Percentiles rank a stretch among this genome's conserved stretches.
Conservation (phyloP, 2,797 vertebrate genomes). For the Miichthys miiuy region DNA sequence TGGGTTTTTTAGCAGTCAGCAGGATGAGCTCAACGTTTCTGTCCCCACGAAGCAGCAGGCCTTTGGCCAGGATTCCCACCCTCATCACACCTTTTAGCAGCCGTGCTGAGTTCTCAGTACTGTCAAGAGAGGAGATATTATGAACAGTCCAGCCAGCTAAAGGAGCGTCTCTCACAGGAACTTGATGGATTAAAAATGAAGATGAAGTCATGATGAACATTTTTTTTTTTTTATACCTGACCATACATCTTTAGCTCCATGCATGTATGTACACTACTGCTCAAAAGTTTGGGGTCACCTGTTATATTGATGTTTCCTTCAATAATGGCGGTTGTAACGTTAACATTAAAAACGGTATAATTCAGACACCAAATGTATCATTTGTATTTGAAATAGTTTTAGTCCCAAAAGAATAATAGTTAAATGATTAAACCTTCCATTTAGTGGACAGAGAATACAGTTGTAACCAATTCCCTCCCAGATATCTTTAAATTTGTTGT, state of each 20-base stretch:
- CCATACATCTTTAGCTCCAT: neutral
- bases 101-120: constrained; percentile 69
- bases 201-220: neutral
- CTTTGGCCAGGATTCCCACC: constrained; percentile 90
- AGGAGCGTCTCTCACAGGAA: neutral
- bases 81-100: constrained; percentile 90
- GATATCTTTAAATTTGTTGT: no score
- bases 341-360: no score
- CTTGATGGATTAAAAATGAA: neutral
- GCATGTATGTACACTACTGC: neutral
- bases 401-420: no score
- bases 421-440: no score
- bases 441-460: no score
- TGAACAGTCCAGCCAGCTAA: neutral
- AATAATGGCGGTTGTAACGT: no score
- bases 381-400: no score
- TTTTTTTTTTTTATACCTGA: neutral
- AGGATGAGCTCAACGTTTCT: constrained; percentile 87
- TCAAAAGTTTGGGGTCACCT: no score
- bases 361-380: no score
- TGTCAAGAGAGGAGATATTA: constrained; percentile 39
- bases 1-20: constrained; percentile 89
- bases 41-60: constrained; percentile 89
- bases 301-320: no score
- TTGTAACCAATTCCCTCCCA: no score